phyloP scores from a whole-genome alignment of 2,113 vertebrate genomes.

The Pionites leucogaster region DNA sequence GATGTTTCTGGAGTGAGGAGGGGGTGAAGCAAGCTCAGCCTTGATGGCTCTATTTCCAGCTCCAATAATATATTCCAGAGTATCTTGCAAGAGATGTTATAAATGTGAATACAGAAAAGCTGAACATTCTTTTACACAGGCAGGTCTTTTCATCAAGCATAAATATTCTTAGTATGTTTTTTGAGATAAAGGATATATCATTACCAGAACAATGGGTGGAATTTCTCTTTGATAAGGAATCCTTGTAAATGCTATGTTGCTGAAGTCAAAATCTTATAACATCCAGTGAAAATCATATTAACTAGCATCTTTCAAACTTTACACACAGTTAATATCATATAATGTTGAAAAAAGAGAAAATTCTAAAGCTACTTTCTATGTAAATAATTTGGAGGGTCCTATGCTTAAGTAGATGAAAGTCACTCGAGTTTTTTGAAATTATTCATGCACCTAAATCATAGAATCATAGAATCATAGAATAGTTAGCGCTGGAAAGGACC shows the following conservation, averaged over 20 bases:
- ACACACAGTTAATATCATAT: neutral
- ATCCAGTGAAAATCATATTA: neutral
- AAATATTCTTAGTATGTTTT: constrained; percentile 37
- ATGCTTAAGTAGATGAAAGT: neutral
- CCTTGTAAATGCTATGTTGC: neutral
- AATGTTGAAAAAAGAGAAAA: neutral
- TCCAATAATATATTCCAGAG: neutral
- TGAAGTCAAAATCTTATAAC: neutral
- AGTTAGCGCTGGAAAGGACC: no score
- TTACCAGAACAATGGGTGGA: constrained; percentile 12
- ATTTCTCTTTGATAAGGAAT: constrained; percentile 32
- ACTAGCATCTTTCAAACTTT: neutral
- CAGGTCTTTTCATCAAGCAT: constrained; percentile 43
- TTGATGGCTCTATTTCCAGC: constrained; percentile 13
- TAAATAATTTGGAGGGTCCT: neutral
- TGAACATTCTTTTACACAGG: neutral
- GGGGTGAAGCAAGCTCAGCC: neutral
- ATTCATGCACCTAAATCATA: neutral
- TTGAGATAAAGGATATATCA: constrained; percentile 25
- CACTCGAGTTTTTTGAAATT: neutral
- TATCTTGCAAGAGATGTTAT: neutral
- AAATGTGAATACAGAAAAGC: constrained; percentile 1
- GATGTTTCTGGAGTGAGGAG: neutral
- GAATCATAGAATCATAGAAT: no score
- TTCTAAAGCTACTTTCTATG: neutral